These are phyloP conservation scores for Phrynocephalus forsythii DNA, from an alignment of 2,797 vertebrate genomes.

Conservation along the genomic window DNA sequence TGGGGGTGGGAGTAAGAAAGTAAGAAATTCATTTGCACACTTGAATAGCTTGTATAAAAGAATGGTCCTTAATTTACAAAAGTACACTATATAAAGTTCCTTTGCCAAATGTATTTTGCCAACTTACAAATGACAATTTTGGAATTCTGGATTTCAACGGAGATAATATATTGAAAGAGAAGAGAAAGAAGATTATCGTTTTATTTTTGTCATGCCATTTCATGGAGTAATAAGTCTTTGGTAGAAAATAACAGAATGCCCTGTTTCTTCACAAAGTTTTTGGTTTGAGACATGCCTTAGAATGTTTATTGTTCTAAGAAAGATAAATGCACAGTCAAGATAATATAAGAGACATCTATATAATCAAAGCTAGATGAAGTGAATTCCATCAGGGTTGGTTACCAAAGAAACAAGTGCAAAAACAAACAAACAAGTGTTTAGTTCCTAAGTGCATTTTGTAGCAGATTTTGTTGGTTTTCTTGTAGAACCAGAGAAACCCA, in stretches of 20 bases:
- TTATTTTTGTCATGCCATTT: not conserved
- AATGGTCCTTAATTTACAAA: not conserved
- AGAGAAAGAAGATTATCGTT: not conserved
- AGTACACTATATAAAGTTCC: not conserved
- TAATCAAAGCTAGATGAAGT: conserved; percentile 52
- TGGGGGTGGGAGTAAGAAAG: not conserved
- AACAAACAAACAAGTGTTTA: not conserved
- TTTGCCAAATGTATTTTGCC: not conserved
- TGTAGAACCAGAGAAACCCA: not conserved
- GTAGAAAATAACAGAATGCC: not conserved
- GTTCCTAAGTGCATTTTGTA: not conserved
- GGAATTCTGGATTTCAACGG: conserved; percentile 6
- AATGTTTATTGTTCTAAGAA: conserved; percentile 50
- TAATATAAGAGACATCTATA: conserved; percentile 29
- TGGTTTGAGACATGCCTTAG: not conserved
- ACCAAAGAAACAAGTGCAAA: conserved; percentile 4
- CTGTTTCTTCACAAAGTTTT: conserved; percentile 14
- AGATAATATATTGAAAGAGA: not conserved
- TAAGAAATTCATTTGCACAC: conserved; percentile 10
- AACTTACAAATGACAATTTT: not conserved
- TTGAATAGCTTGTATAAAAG: conserved; percentile 17
- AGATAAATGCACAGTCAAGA: conserved; percentile 18
- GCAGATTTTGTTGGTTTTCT: not conserved
- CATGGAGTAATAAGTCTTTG: not conserved
- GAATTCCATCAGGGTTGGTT: conserved; percentile 31